Evolutionary conservation across 2,113 vertebrate species (phyloP).

Genomic region (Heteronetta atricapilla): DNA sequence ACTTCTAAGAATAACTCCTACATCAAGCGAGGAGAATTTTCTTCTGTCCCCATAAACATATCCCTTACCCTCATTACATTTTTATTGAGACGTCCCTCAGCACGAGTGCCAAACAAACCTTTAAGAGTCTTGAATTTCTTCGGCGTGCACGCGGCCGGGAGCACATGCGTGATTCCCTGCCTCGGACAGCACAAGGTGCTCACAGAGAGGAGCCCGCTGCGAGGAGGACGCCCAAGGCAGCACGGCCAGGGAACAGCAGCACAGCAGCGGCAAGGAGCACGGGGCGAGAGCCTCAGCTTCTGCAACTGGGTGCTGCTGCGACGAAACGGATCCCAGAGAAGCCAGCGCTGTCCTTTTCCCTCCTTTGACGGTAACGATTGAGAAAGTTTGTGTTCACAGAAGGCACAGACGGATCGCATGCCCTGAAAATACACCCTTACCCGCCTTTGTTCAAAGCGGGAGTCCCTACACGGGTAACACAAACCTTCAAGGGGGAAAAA

Average conservation of each 20-base stretch:
- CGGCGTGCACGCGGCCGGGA: neutral
- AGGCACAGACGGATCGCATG: neutral
- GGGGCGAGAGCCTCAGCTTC: neutral
- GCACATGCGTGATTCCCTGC: neutral
- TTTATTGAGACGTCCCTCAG: conserved; percentile 26
- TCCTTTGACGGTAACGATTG: neutral
- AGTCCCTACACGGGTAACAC: conserved; percentile 16
- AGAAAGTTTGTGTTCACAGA: conserved; percentile 22
- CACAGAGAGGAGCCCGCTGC: conserved; percentile 18
- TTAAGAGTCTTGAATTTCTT: neutral
- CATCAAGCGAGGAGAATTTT: conserved; percentile 48
- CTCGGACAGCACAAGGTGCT: neutral
- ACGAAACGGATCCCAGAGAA: neutral
- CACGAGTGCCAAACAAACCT: neutral
- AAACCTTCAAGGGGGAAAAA: neutral
- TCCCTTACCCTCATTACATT: conserved; percentile 38
- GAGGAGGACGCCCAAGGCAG: neutral
- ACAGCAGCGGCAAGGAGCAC: neutral
- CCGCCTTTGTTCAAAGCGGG: conserved; percentile 46
- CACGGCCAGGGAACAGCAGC: neutral
- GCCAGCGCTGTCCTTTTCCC: neutral
- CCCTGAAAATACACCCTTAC: conserved; percentile 23
- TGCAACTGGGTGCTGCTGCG: neutral
- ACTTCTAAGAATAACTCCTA: conserved; percentile 67
- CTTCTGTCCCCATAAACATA: conserved; percentile 20